Evolutionary conservation across 1,140 invertebrate species (phyloP).

Genomic region (Melipona quadrifasciata): DNA sequence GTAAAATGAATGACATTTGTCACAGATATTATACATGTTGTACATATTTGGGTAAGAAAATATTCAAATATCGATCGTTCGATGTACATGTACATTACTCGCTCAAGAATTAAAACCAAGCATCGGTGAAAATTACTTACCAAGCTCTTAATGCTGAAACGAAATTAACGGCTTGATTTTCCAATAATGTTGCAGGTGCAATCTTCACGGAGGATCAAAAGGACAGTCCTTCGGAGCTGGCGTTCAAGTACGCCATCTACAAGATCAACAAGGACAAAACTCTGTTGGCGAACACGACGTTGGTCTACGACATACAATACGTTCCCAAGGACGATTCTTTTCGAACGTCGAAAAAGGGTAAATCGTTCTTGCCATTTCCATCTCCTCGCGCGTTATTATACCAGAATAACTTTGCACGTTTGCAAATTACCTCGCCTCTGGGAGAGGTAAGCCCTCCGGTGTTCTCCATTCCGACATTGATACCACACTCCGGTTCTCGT

Average conservation of each 20-base stretch:
- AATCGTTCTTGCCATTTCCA: not conserved
- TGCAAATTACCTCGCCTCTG: not conserved
- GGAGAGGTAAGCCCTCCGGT: not conserved
- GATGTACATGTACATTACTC: no score
- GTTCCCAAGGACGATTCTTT: constrained; percentile 94
- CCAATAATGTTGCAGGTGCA: constrained; percentile 87
- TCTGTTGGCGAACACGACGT: constrained; percentile 91
- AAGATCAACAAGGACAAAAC: constrained; percentile 93
- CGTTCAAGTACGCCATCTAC: constrained; percentile 96
- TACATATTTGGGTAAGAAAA: no score
- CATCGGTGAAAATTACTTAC: not conserved
- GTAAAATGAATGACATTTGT: no score
- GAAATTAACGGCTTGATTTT: not conserved
- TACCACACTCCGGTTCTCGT: not conserved
- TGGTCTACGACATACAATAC: constrained; percentile 95
- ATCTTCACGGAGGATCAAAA: constrained; percentile 95
- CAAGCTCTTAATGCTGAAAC: not conserved
- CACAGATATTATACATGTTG: no score
- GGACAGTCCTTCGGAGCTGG: constrained; percentile 91
- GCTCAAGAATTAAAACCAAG: no score
- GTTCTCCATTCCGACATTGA: not conserved
- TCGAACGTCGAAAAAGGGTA: constrained; percentile 95
- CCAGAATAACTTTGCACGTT: not conserved
- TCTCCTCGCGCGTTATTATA: not conserved
- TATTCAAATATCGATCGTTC: no score